Evolutionary conservation across 1,140 invertebrate species (phyloP).

Genomic region (Globodera rostochiensis): DNA sequence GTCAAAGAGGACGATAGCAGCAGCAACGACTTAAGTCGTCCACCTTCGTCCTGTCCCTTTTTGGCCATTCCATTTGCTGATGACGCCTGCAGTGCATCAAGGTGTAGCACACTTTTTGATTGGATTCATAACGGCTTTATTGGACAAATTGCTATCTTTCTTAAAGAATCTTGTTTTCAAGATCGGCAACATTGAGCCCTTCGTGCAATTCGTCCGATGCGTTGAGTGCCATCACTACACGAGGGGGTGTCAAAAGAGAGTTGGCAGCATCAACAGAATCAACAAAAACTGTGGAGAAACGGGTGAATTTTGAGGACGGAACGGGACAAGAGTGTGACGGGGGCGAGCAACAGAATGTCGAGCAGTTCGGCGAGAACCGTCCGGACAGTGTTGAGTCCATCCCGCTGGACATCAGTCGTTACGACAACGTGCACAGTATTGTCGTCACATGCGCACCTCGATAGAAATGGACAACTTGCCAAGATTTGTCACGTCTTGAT

Average conservation of each 20-base stretch:
- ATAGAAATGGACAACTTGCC: background rate
- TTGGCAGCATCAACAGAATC: background rate
- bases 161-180: background rate
- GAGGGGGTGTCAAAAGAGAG: background rate
- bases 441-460: background rate
- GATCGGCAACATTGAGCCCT: background rate
- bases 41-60: background rate
- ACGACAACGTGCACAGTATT: constrained; percentile 22
- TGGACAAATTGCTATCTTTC: background rate
- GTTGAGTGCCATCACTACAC: background rate
- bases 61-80: constrained; percentile 1
- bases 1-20: background rate
- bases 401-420: constrained; percentile 32
- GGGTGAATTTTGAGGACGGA: background rate
- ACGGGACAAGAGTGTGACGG: background rate
- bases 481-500: too few relatives aligned
- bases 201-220: too few relatives aligned
- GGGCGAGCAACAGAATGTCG: background rate
- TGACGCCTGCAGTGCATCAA: background rate
- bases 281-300: background rate
- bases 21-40: background rate
- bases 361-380: background rate
- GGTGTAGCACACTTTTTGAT: background rate
- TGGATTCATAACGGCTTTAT: background rate
- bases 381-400: constrained; percentile 25